A percentile compares a stretch with the other conserved stretches of the same genome.
phyloP scores from a whole-genome alignment of 2,797 vertebrate species.

The Smutsia temminckii region DNA sequence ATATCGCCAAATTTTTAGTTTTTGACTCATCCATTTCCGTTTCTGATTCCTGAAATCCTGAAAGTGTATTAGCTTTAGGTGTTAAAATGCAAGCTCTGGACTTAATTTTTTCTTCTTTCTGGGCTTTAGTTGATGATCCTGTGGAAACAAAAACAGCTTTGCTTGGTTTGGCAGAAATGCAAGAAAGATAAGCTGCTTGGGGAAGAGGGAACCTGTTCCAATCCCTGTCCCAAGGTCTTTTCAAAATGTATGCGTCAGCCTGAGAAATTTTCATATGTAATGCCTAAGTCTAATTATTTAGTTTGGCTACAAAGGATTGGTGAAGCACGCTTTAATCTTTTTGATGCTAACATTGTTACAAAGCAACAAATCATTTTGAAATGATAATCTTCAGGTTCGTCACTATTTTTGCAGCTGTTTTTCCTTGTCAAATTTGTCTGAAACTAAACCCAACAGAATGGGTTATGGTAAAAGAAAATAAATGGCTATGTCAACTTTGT shows the following conservation, averaged over 20 bases:
- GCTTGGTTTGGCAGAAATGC: slow-evolving; percentile 78
- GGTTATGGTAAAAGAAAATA: slow-evolving; percentile 56
- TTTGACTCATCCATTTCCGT: background rate
- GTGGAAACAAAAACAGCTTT: slow-evolving; percentile 70
- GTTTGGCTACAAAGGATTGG: slow-evolving; percentile 67
- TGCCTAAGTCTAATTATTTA: slow-evolving; percentile 75
- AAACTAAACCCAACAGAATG: slow-evolving; percentile 59
- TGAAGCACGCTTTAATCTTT: slow-evolving; percentile 59
- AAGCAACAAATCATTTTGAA: slow-evolving; percentile 74
- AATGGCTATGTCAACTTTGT: background rate
- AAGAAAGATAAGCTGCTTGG: slow-evolving; percentile 78
- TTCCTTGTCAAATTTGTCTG: slow-evolving; percentile 71
- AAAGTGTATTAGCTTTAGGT: background rate
- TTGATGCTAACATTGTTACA: slow-evolving; percentile 62
- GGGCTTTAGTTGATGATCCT: slow-evolving; percentile 50
- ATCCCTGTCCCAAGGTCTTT: slow-evolving; percentile 53
- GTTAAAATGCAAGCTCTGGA: slow-evolving; percentile 8
- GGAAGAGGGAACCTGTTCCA: slow-evolving; percentile 72
- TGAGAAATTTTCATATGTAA: slow-evolving; percentile 66
- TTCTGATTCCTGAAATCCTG: background rate
- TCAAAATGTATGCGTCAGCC: slow-evolving; percentile 68
- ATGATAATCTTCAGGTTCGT: slow-evolving; percentile 68
- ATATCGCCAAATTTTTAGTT: background rate
- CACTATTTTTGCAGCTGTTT: slow-evolving; percentile 82
- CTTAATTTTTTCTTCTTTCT: background rate